phyloP scores from a whole-genome alignment of 2,888 invertebrate genomes.

The Pachliopta kotzebuea region DNA sequence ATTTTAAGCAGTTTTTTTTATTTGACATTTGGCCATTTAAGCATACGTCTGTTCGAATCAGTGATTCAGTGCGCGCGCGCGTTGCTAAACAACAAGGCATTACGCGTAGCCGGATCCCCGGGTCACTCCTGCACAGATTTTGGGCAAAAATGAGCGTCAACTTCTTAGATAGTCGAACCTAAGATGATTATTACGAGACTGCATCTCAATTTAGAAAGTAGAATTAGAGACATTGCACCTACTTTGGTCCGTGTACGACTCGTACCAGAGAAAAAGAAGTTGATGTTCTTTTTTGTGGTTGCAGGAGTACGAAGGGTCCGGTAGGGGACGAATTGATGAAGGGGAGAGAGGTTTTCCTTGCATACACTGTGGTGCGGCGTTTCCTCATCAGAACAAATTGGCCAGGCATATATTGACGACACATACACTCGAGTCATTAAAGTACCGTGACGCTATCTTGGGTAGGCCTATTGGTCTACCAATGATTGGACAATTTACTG shows the following conservation, averaged over 20 bases:
- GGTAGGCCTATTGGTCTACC: constrained; percentile 64
- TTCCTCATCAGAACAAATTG: constrained; percentile 94
- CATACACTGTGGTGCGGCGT: constrained; percentile 94
- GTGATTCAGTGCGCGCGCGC: constrained; percentile 67
- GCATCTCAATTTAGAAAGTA: constrained; percentile 79
- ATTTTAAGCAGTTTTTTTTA: constrained; percentile 72
- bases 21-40: constrained; percentile 73
- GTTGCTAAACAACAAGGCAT: constrained; percentile 73
- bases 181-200: constrained; percentile 67
- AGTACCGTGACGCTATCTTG: constrained; percentile 87
- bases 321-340: constrained; percentile 75
- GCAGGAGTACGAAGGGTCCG: constrained; percentile 93
- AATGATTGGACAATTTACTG: constrained; percentile 72
- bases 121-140: constrained; percentile 78
- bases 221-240: constrained; percentile 76
- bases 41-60: constrained; percentile 65
- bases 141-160: constrained; percentile 94
- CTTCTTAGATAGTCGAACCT: constrained; percentile 83
- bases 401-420: constrained; percentile 94
- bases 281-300: constrained; percentile 92
- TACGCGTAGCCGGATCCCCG: constrained; percentile 71
- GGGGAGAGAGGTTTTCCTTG: constrained; percentile 85
- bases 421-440: constrained; percentile 92
- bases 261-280: constrained; percentile 87
- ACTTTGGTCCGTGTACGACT: constrained; percentile 64